These are phyloP conservation scores for Enteromius fasciolatus DNA, from an alignment of 2,797 vertebrate genomes.

Conservation along the genomic window DNA sequence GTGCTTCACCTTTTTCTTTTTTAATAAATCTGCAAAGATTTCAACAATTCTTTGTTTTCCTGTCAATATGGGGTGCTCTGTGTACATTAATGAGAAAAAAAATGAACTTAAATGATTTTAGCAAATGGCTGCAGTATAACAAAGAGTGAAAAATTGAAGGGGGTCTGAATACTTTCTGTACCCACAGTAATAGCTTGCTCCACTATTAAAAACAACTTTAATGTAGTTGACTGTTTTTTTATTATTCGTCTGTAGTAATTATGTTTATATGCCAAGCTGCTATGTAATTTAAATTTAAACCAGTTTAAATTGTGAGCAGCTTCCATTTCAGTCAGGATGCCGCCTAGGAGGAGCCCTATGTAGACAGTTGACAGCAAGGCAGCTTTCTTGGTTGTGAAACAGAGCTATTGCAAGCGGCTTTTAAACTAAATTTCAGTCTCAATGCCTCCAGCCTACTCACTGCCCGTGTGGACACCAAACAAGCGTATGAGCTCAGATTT, in stretches of 20 bases:
- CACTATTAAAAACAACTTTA: neutral
- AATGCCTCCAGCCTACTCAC: slow-evolving; percentile 35
- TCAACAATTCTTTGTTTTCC: no score
- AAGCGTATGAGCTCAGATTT: slow-evolving; percentile 7
- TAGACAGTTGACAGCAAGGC: slow-evolving; percentile 20
- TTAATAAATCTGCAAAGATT: no score
- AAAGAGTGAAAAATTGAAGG: no score
- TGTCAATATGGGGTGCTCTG: no score
- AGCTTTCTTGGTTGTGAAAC: slow-evolving; percentile 17
- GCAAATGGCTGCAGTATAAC: no score
- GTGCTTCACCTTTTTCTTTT: no score
- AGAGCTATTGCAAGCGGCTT: slow-evolving; percentile 15
- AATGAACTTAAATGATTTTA: no score
- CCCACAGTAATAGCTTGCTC: neutral
- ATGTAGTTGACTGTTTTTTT: neutral
- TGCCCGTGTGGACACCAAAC: slow-evolving; percentile 1
- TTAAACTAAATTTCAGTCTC: slow-evolving; percentile 32
- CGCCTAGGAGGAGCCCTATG: neutral
- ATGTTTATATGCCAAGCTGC: neutral
- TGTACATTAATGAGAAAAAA: no score
- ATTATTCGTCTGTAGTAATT: neutral
- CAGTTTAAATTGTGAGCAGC: neutral
- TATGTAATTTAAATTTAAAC: neutral
- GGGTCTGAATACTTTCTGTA: no score
- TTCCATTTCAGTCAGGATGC: slow-evolving; percentile 7